phyloP scores from a whole-genome alignment of 1,140 invertebrate genomes.

The Bombus superbus region DNA sequence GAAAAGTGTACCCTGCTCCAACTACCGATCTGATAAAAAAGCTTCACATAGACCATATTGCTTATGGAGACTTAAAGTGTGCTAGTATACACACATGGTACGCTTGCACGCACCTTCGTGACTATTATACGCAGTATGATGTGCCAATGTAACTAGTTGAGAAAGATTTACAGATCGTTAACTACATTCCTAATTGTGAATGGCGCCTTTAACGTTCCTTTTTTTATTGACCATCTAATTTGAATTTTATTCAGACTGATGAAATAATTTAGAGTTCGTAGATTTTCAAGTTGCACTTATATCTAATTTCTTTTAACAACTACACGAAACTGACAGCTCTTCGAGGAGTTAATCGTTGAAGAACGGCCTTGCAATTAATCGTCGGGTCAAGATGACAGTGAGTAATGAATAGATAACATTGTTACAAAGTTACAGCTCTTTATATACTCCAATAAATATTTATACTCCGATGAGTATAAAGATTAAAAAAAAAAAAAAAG shows the following conservation, averaged over 20 bases:
- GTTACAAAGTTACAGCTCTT: no score
- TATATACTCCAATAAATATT: no score
- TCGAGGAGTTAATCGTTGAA: not conserved
- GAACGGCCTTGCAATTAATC: not conserved
- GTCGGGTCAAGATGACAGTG: not conserved
- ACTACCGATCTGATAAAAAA: conserved; percentile 33
- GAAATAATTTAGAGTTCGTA: not conserved
- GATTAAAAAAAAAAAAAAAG: no score
- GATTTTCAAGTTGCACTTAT: not conserved
- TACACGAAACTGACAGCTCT: not conserved
- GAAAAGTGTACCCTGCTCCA: not conserved
- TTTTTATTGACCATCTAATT: not conserved
- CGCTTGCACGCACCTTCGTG: not conserved
- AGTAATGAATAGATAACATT: not conserved
- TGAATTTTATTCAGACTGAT: not conserved
- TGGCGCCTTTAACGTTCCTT: not conserved
- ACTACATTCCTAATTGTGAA: not conserved
- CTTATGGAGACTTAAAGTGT: conserved; percentile 34
- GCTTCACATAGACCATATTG: conserved; percentile 24
- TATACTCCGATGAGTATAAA: no score
- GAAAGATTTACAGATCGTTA: conserved; percentile 41
- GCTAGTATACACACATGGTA: not conserved
- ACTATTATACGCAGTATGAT: not conserved
- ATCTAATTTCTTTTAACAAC: not conserved
- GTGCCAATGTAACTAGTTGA: not conserved